phyloP scores from a whole-genome alignment of 2,888 invertebrate species.

The Temnothorax unifasciatus region DNA sequence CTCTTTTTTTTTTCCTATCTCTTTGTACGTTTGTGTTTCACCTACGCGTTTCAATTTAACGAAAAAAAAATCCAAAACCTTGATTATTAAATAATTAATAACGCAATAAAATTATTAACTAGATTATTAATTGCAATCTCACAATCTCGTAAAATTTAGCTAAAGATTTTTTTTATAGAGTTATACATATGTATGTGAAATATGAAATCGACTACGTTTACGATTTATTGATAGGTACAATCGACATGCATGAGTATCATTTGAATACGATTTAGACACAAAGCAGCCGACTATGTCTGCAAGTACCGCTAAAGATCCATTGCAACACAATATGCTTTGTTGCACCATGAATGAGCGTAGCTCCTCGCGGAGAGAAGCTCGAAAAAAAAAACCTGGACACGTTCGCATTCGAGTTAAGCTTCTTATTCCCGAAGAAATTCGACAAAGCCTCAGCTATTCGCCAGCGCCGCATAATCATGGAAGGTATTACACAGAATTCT shows the following conservation, averaged over 20 bases:
- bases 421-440: slow-evolving; percentile 63
- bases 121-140: not conserved
- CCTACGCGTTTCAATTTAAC: not conserved
- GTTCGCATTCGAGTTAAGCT: slow-evolving; percentile 58
- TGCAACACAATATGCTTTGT: slow-evolving; percentile 41
- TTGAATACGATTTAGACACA: slow-evolving; percentile 25
- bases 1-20: not conserved
- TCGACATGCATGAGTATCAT: not conserved
- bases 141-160: not conserved
- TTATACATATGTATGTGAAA: not conserved
- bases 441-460: slow-evolving; percentile 50
- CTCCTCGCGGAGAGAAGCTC: slow-evolving; percentile 40
- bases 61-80: not conserved
- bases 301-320: slow-evolving; percentile 45
- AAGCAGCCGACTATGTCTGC: slow-evolving; percentile 11
- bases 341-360: slow-evolving; percentile 44
- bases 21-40: not conserved
- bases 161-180: not conserved
- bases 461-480: slow-evolving; percentile 2
- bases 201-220: not conserved
- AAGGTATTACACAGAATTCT: slow-evolving; percentile 15
- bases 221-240: not conserved
- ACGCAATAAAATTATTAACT: not conserved
- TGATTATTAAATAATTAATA: not conserved
- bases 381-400: slow-evolving; percentile 60